Percentiles rank a stretch among this genome's conserved stretches.
Evolutionary conservation across 2,888 invertebrate genomes (phyloP).

Genomic region (Brachynemurus nebulosus): DNA sequence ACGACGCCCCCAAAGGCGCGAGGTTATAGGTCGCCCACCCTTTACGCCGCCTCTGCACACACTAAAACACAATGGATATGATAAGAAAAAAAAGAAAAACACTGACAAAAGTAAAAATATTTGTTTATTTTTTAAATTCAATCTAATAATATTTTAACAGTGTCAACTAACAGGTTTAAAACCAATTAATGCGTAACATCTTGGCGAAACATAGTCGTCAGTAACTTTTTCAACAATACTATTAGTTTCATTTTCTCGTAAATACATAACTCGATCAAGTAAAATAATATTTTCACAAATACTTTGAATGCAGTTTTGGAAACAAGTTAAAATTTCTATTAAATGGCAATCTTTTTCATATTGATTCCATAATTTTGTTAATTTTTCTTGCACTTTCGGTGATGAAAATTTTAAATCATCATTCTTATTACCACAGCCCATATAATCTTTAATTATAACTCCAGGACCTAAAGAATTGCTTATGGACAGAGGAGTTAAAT

Average conservation of each 20-base stretch:
- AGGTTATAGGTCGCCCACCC: too few relatives aligned
- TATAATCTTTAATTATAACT: background rate
- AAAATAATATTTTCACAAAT: slow-evolving; percentile 41
- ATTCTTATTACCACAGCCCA: background rate
- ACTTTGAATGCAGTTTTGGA: slow-evolving; percentile 34
- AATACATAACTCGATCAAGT: slow-evolving; percentile 37
- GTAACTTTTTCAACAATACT: slow-evolving; percentile 42
- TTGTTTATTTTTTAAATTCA: too few relatives aligned
- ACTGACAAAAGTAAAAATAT: too few relatives aligned
- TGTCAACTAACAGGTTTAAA: too few relatives aligned
- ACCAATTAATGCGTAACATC: slow-evolving; percentile 46
- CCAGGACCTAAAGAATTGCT: slow-evolving; percentile 4
- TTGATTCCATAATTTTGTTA: slow-evolving; percentile 26
- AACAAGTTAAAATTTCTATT: slow-evolving; percentile 32
- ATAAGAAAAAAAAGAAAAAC: too few relatives aligned
- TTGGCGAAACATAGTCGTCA: slow-evolving; percentile 47
- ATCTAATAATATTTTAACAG: too few relatives aligned
- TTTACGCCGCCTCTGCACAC: too few relatives aligned
- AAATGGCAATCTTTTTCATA: slow-evolving; percentile 26
- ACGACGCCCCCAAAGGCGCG: too few relatives aligned
- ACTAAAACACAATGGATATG: too few relatives aligned
- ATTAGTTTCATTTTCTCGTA: slow-evolving; percentile 28
- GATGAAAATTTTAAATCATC: slow-evolving; percentile 1
- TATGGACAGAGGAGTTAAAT: slow-evolving; percentile 7
- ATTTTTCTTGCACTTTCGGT: slow-evolving; percentile 16